Conservation (phyloP, 2,797 vertebrate genomes). For the Rhinella marina region DNA sequence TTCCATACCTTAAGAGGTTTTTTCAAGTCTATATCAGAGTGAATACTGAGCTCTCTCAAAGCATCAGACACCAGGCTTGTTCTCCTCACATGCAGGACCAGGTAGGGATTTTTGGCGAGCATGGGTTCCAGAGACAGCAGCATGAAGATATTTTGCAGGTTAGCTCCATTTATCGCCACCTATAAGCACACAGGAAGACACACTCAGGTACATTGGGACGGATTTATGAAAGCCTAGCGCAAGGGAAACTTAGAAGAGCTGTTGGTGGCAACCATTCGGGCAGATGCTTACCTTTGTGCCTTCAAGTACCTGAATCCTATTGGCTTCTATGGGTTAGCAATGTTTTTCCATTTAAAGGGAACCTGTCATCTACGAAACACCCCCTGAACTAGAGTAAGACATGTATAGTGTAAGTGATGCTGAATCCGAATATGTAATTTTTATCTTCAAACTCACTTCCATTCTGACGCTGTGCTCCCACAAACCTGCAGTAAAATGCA, state of each 20-base stretch:
- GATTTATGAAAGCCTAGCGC: neutral
- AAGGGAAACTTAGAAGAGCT: neutral
- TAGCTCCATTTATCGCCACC: slow-evolving; percentile 96
- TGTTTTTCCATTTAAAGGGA: neutral
- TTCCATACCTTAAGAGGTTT: slow-evolving; percentile 91
- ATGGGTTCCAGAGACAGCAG: slow-evolving; percentile 95
- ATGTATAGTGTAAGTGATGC: too few relatives aligned
- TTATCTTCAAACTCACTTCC: too few relatives aligned
- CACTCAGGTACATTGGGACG: neutral
- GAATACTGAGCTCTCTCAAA: slow-evolving; percentile 91
- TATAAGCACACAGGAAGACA: slow-evolving; percentile 66
- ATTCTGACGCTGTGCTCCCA: too few relatives aligned
- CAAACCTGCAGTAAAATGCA: too few relatives aligned
- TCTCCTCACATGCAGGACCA: slow-evolving; percentile 93
- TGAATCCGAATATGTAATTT: too few relatives aligned
- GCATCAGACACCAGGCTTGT: slow-evolving; percentile 93
- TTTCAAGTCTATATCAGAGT: slow-evolving; percentile 95
- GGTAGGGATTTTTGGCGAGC: slow-evolving; percentile 91
- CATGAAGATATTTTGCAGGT: slow-evolving; percentile 96
- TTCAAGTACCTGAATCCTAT: neutral
- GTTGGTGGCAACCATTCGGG: neutral
- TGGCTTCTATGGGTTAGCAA: neutral
- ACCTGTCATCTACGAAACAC: too few relatives aligned
- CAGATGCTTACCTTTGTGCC: neutral
- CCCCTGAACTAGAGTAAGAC: too few relatives aligned